Percentiles rank a stretch among this genome's conserved stretches.
phyloP scores from a whole-genome alignment of 2,797 vertebrate genomes.

The Phrynocephalus forsythii region DNA sequence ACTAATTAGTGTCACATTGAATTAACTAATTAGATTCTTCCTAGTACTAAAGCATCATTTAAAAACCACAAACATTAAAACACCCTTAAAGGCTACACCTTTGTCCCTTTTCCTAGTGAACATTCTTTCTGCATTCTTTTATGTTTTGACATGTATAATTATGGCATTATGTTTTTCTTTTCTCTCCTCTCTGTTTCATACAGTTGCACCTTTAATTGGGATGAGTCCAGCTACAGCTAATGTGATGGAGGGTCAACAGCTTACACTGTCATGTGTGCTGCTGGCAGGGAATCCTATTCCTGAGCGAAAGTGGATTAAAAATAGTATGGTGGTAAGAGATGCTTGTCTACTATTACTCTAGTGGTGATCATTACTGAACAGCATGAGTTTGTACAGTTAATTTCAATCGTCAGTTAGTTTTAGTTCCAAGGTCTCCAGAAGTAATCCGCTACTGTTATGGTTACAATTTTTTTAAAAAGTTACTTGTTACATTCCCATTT shows the following conservation, averaged over 20 bases:
- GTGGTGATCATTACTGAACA: not conserved
- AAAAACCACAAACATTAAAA: not conserved
- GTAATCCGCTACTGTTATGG: not conserved
- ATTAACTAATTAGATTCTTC: constrained; percentile 2
- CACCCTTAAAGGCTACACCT: not conserved
- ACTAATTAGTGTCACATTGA: not conserved
- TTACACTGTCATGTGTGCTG: constrained; percentile 91
- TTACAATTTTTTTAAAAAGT: not conserved
- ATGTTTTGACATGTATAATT: not conserved
- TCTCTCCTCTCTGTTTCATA: constrained; percentile 9
- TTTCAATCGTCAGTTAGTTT: not conserved
- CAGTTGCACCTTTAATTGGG: constrained; percentile 90
- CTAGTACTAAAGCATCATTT: not conserved
- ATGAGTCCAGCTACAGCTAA: constrained; percentile 86
- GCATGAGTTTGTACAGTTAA: not conserved
- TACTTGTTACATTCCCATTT: not conserved
- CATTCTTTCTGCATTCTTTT: not conserved
- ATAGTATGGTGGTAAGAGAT: constrained; percentile 86
- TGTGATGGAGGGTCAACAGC: constrained; percentile 90
- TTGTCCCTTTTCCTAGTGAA: not conserved
- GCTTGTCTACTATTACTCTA: constrained; percentile 24
- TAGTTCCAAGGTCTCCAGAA: not conserved
- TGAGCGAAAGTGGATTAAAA: constrained; percentile 92
- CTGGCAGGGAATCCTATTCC: constrained; percentile 95
- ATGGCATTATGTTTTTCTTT: constrained; percentile 30